Evolutionary conservation across 2,113 vertebrate genomes (phyloP).

Genomic region (Leiothrix lutea): DNA sequence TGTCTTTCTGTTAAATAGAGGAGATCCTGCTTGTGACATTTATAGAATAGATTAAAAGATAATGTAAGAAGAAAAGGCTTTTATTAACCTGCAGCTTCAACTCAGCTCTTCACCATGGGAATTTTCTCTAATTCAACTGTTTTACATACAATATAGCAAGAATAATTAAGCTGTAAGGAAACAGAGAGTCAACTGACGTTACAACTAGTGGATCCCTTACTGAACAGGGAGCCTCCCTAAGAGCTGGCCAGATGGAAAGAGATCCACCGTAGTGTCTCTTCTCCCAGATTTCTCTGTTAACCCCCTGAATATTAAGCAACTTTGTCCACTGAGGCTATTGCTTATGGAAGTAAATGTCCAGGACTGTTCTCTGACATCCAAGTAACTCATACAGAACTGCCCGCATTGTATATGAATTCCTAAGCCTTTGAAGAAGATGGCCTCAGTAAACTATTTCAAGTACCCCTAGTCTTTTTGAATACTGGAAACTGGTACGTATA

Average conservation of each 20-base stretch:
- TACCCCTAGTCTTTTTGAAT: neutral
- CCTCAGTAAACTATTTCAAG: neutral
- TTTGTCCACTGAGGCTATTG: neutral
- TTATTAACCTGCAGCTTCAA: neutral
- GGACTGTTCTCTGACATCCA: neutral
- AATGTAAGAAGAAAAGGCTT: neutral
- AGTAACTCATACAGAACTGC: neutral
- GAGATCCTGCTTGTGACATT: neutral
- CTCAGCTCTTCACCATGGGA: neutral
- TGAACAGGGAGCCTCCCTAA: neutral
- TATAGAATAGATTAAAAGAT: neutral
- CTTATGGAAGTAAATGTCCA: neutral
- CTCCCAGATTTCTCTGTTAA: neutral
- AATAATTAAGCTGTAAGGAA: neutral
- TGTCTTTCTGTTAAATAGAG: neutral
- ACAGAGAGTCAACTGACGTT: neutral
- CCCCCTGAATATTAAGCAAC: neutral
- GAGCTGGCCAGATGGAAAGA: neutral
- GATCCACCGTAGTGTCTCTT: accelerated
- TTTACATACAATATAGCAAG: neutral
- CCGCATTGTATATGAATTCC: neutral
- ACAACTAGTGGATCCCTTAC: neutral
- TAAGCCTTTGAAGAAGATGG: neutral
- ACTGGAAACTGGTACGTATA: neutral
- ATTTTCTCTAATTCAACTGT: neutral